phyloP scores from a whole-genome alignment of 2,113 vertebrate species.

The Calidris pugnax region DNA sequence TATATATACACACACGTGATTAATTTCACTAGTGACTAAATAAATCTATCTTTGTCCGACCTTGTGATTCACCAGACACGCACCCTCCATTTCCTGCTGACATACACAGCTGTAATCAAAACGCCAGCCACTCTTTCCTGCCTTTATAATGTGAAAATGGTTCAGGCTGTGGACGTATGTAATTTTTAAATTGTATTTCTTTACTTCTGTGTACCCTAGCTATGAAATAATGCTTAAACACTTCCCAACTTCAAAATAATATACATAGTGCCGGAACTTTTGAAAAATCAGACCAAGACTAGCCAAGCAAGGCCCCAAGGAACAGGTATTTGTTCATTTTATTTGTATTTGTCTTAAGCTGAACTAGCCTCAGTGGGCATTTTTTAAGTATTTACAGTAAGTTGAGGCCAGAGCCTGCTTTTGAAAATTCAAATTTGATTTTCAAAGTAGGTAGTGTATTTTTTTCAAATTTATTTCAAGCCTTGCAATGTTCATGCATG shows the following conservation, averaged over 20 bases:
- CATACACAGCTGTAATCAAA: background rate
- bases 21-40: background rate
- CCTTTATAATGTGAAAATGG: background rate
- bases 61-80: background rate
- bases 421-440: background rate
- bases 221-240: background rate
- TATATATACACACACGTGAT: fast-evolving
- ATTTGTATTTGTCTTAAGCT: background rate
- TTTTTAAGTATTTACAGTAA: background rate
- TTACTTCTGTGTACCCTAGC: background rate
- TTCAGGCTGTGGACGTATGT: background rate
- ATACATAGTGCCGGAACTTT: background rate
- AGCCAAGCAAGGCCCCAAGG: background rate
- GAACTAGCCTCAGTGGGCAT: background rate
- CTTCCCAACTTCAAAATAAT: background rate
- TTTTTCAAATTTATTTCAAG: background rate
- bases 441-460: background rate
- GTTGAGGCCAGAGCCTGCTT: background rate
- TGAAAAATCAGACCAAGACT: background rate
- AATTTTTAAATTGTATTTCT: background rate
- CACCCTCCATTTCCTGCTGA: background rate
- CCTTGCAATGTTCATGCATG: background rate
- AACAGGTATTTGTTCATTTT: background rate
- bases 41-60: background rate
- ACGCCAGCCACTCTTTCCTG: background rate